Evolutionary conservation across 2,888 invertebrate species (phyloP), one percentile per base, ranked within the genome.

Genomic region (Girardia tigrina): DNA sequence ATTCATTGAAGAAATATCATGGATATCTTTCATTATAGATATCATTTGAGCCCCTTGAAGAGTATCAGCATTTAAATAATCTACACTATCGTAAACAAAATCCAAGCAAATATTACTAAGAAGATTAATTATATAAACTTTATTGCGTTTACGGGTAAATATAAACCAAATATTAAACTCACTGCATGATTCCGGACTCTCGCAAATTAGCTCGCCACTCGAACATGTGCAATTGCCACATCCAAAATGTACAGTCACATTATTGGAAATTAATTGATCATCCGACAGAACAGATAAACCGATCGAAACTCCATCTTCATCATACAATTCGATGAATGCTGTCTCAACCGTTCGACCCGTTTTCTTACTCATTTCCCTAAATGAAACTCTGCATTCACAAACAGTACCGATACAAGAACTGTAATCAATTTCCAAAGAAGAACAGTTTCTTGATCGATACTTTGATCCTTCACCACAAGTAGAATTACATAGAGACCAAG

Each of bases 401-500:
- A 20, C n/a, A 4, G n/a, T 12, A 56, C 8, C 8, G 23, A 12
- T 20, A 16, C 56, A 56, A 12, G 56, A 16, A 2, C 23, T n/a
- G 2, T 56, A 16, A 20, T 56, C 56, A 56, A 2, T 8, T 56
- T 56, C 56, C 4, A 56, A 20, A 12, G 56, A 20, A 12, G 56
- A 56, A 56, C 56, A 56, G n/a, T 56, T 56, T 8, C 56, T 4
- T 20, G n/a, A 56, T 4, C 56, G 4, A 56, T 20, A 56, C 4
- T n/a, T 12, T 20, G 23, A 4, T 8, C 56, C 56, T 20, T 56
- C n/a, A 56, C 56, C 56, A 56, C 56, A 56, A 56, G 56, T 20
- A 56, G n/a, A n/a, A 56, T 56, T 56, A n/a, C 56, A 56, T 2
- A 56, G 2, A n/a, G 56, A 56, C 56, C 56, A 56, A 56, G n/a